Percentiles rank a stretch among this genome's conserved stretches.
phyloP scores from a whole-genome alignment of 1,140 invertebrate species.

The Zelostemma sp. region DNA sequence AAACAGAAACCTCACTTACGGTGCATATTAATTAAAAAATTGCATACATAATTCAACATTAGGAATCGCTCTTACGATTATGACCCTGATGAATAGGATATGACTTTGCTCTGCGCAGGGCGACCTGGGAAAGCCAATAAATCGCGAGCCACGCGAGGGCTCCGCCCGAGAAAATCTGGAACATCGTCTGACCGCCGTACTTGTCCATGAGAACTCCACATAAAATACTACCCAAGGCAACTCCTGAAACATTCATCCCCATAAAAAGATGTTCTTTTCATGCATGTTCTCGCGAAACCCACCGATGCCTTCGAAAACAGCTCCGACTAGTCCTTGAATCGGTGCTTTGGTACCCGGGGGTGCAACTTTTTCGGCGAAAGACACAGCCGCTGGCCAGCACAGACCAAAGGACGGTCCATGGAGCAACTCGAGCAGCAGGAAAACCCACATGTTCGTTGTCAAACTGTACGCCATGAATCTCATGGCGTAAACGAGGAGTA shows the following conservation, averaged over 20 bases:
- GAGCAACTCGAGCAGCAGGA: constrained; percentile 86
- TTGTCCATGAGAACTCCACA: constrained; percentile 76
- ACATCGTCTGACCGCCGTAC: constrained; percentile 76
- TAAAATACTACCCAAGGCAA: constrained; percentile 81
- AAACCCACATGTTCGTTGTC: constrained; percentile 83
- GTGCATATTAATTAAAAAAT: too few species aligned
- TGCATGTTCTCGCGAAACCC: constrained; percentile 30
- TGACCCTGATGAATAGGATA: constrained; percentile 60
- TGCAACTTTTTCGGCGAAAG: constrained; percentile 87
- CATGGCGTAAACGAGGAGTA: constrained; percentile 74
- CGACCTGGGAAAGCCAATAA: constrained; percentile 74
- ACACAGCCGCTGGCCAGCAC: constrained; percentile 90
- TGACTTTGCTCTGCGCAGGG: constrained; percentile 62
- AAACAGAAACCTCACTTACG: constrained; percentile 9
- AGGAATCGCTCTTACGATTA: constrained; percentile 61
- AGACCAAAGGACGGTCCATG: constrained; percentile 91
- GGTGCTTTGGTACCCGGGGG: constrained; percentile 90
- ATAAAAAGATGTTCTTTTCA: neutral
- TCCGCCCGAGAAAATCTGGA: constrained; percentile 78
- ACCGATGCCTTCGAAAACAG: constrained; percentile 88
- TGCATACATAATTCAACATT: constrained; percentile 27
- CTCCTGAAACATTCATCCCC: constrained; percentile 65
- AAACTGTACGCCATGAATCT: constrained; percentile 84
- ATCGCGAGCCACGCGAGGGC: constrained; percentile 75
- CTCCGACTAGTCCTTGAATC: constrained; percentile 86